These are phyloP conservation scores for Lasioglossum morio DNA, from an alignment of 2,888 invertebrate genomes.

Conservation along the genomic window DNA sequence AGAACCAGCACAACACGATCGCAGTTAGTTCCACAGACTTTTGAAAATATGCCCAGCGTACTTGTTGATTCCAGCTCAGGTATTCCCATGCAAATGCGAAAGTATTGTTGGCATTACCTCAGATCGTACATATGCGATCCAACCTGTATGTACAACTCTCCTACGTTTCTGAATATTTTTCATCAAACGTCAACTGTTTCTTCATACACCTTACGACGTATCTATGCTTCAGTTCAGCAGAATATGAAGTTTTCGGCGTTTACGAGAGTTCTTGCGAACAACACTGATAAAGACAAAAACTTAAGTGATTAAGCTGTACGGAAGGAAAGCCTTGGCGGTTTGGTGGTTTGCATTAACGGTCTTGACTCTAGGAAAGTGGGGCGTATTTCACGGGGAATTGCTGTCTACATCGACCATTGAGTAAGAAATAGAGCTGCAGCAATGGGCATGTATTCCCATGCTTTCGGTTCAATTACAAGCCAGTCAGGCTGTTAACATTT, in stretches of 20 bases:
- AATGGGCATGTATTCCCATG: constrained; percentile 68
- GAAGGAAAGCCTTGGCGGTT: constrained; percentile 68
- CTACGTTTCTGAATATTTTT: too few relatives aligned
- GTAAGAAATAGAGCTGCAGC: constrained; percentile 72
- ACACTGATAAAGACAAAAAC: constrained; percentile 72
- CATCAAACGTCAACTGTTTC: background rate
- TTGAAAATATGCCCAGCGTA: background rate
- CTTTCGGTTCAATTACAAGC: constrained; percentile 71
- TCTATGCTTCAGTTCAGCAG: constrained; percentile 20
- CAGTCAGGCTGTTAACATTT: constrained; percentile 66
- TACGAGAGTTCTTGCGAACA: constrained; percentile 62
- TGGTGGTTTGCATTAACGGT: constrained; percentile 76
- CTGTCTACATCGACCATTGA: constrained; percentile 72
- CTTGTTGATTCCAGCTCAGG: constrained; percentile 3
- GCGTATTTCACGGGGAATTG: constrained; percentile 72
- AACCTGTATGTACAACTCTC: background rate
- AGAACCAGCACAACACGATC: background rate
- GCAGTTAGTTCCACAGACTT: background rate
- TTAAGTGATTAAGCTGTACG: constrained; percentile 74
- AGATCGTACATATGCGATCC: background rate
- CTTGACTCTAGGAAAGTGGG: constrained; percentile 69
- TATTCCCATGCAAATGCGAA: background rate
- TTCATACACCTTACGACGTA: background rate
- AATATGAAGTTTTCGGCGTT: constrained; percentile 58
- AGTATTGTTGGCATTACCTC: constrained; percentile 1